Base-by-base conservation (phyloP, 2,797 vertebrate genomes). In the Petrocephalus schoutedeni region DNA sequence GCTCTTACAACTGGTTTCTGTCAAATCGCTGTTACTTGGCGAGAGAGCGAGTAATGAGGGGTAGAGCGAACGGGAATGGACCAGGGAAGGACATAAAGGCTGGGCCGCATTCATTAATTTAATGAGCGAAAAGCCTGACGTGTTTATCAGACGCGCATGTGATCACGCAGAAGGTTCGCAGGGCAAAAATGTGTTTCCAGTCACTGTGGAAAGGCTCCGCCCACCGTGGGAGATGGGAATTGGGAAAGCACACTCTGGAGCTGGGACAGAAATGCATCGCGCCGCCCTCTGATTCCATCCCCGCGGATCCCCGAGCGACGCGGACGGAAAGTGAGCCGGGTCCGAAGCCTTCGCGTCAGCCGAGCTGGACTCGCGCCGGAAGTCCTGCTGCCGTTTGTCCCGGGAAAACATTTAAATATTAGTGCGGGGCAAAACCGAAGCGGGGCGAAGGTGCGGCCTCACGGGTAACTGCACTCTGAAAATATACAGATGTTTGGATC, bases 351-450 rank as follows among this genome's bases (percentile, higher is more conserved):
- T 87, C 89, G 86, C 82, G 61, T 86, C 49, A 54, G 53, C 32
- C 71, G 51, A n/a, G 36, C 54, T 61, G 86, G 84, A 87, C 87
- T 86, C 51, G 61, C 80, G 86, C 56, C 85, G 86, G 88, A 89
- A 85, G 84, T 82, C 36, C 87, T 19, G 36, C 59, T 88, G 67
- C 89, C 89, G 86, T 90, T 90, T 87, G 87, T 82, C 90, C 0
- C 49, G 87, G 83, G 90, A 86, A 88, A 88, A 83, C 88, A 88
- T 90, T 92, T 89, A 93, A 93, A 92, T 91, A 91, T 92, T 91
- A 91, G 90, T 90, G 91, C 88, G 89, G 88, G 80, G 89, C 86
- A 80, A 90, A 91, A 91, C 89, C 90, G 91, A 92, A 64, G 89
- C 85, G 56, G 58, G 49, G 88, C 49, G 84, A 88, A 87, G 87